Evolutionary conservation across 2,113 vertebrate genomes (phyloP).

Genomic region (Lagopus leucura): DNA sequence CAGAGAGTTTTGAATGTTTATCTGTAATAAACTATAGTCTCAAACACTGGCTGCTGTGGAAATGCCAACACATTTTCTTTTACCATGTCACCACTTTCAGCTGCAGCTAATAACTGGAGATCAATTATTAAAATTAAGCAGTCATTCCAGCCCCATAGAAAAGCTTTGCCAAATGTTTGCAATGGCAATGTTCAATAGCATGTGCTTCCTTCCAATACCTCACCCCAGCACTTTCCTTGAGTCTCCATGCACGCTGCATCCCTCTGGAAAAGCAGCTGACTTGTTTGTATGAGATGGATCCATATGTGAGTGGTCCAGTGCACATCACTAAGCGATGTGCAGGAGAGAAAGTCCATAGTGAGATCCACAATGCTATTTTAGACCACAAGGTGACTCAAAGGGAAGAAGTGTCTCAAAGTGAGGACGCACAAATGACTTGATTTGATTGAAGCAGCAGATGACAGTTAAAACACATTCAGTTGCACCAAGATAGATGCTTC

Average conservation of each 20-base stretch:
- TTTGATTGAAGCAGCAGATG: background rate
- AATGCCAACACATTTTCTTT: background rate
- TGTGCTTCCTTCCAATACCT: background rate
- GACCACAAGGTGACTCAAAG: accelerated
- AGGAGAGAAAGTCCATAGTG: background rate
- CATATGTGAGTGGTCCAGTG: accelerated
- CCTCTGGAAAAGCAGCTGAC: background rate
- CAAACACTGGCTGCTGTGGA: background rate
- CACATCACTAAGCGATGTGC: background rate
- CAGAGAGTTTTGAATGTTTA: background rate
- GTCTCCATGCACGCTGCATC: background rate
- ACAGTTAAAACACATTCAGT: background rate
- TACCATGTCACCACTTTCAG: background rate
- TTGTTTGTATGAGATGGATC: accelerated
- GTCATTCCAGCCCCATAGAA: background rate
- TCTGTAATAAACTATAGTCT: background rate
- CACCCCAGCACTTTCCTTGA: background rate
- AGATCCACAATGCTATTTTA: background rate
- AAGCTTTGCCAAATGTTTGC: background rate
- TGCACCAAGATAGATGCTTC: background rate
- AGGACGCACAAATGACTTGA: background rate
- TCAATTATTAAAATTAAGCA: background rate
- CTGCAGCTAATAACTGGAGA: background rate
- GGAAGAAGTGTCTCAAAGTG: background rate
- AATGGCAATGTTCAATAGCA: background rate